These are phyloP conservation scores for Amphibalanus amphitrite DNA, from an alignment of 1,140 invertebrate genomes.

Conservation along the genomic window DNA sequence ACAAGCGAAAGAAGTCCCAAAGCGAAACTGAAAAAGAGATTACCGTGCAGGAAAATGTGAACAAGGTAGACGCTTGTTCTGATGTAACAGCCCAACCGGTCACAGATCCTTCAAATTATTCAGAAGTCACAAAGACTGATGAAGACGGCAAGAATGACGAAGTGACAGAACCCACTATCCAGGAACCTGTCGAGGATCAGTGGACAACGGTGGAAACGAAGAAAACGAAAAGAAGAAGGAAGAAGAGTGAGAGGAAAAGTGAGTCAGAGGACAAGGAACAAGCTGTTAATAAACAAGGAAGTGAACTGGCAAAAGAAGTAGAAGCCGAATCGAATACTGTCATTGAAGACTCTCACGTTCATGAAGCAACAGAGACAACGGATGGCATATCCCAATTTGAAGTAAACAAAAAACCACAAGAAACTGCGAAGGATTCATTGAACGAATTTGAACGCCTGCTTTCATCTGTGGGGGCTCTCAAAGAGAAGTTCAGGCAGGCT, in stretches of 20 bases:
- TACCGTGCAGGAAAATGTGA: neutral
- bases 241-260: neutral
- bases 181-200: neutral
- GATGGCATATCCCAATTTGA: too few species aligned
- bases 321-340: neutral
- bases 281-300: neutral
- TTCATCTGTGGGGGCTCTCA: neutral
- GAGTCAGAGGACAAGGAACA: neutral
- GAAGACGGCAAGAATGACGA: neutral
- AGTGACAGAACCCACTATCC: neutral
- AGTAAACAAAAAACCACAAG: too few species aligned
- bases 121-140: neutral
- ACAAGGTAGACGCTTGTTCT: neutral
- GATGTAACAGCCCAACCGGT: neutral
- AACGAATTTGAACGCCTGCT: neutral
- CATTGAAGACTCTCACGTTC: too few species aligned
- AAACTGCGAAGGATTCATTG: neutral
- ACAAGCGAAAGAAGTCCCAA: neutral
- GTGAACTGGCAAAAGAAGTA: neutral
- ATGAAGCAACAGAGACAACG: too few species aligned
- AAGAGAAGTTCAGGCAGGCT: neutral
- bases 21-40: neutral
- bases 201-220: neutral
- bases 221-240: neutral
- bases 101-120: neutral